Evolutionary conservation across 2,888 invertebrate genomes (phyloP), one percentile per base, ranked within the genome.

Genomic region (Elmis aenea): DNA sequence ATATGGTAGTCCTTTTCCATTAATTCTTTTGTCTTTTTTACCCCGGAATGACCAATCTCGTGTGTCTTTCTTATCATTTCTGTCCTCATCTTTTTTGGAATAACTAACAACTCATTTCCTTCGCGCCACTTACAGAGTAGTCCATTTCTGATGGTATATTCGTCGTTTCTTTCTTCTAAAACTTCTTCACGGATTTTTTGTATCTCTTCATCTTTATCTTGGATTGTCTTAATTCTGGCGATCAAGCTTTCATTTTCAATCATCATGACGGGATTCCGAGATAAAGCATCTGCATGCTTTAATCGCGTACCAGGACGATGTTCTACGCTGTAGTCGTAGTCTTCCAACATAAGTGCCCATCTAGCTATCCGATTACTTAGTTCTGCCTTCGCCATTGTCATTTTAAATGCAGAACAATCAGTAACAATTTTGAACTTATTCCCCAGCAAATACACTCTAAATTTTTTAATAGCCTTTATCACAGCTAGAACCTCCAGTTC

Each of bases 401-500:
- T 51, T 8, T 51, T 36, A 26, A 63, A 59, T 2, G 61, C 55
- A n/a, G 50, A 46, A 24, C 60, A 62, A 41, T 62, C 59, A 0
- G 58, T 59, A 3, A 59, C 41, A 8, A 62, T 54, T 38, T 54
- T 60, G 26, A 59, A 56, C 13, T 45, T 33, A 13, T 35, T 27
- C 3, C 55, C 57, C 5, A 59, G 26, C 5, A 64, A 30, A 37
- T 60, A 62, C 0, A 57, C 42, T 8, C 59, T 24, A 44, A 62
- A 62, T 29, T 58, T 61, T 16, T 59, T 57, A 1, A 62, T 25
- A 1, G 61, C 53, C 44, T 57, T 37, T 5, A 63, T 50, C 3
- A 64, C 44, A 0, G 58, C 61, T n/a, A n/a, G n/a, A n/a, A n/a
- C n/a, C n/a, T n/a, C n/a, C n/a, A 66, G 34, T 23, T 64, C 60